phyloP scores from a whole-genome alignment of 2,113 vertebrate genomes.

The mouse (Mus musculus) region DNA sequence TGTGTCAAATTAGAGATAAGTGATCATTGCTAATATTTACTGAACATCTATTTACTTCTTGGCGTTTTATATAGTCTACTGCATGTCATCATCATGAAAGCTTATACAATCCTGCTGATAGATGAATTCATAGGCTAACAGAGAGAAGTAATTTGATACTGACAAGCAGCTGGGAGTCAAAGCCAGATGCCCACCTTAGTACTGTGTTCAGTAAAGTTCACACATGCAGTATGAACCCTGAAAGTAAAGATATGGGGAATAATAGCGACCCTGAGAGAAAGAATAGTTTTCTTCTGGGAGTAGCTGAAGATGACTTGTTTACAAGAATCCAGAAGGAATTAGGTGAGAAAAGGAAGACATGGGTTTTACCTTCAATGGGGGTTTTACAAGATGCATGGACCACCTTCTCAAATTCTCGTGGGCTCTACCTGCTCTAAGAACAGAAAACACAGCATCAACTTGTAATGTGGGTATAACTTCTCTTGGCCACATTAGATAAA shows the following conservation, averaged over 20 bases:
- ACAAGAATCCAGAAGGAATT: neutral
- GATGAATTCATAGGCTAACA: neutral
- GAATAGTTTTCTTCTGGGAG: neutral
- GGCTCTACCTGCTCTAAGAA: neutral
- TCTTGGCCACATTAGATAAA: neutral
- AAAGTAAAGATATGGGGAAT: neutral
- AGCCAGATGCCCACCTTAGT: neutral
- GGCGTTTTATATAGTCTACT: neutral
- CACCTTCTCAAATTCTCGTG: neutral
- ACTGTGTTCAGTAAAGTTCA: neutral
- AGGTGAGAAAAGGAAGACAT: neutral
- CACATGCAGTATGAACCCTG: neutral
- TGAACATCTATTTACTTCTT: neutral
- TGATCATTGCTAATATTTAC: neutral
- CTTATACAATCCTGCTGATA: neutral
- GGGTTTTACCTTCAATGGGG: neutral
- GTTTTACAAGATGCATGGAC: neutral
- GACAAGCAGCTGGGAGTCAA: neutral
- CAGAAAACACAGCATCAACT: neutral
- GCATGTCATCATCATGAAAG: neutral
- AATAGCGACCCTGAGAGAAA: neutral
- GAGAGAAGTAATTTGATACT: neutral
- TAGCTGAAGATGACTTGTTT: neutral
- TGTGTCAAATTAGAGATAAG: neutral
- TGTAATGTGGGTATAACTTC: neutral